Evolutionary conservation across 30 jellyfish, hydroid and myxozoan species (phyloP).

Genomic region (Cassiopea xamachana): DNA sequence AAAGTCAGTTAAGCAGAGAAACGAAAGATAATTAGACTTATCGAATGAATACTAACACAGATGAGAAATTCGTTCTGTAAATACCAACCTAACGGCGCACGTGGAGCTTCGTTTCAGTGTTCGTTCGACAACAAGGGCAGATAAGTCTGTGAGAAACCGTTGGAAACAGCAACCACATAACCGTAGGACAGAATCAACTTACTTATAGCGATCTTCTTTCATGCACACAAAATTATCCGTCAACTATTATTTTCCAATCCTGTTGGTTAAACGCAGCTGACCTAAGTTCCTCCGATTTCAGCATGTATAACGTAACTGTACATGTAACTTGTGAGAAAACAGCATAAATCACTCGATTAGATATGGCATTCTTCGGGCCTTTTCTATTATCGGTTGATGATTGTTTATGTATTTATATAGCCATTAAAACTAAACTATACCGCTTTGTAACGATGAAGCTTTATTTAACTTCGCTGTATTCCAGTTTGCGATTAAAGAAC

Average conservation of each 20-base stretch:
- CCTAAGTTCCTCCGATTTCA: conserved; percentile 15
- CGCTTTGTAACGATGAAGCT: neutral
- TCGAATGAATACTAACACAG: neutral
- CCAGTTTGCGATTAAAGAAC: conserved; percentile 1
- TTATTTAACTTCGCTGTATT: neutral
- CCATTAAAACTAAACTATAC: neutral
- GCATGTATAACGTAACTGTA: neutral
- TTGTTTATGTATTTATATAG: conserved; percentile 1
- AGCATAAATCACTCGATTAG: neutral
- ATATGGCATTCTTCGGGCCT: neutral
- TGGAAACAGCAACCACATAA: neutral
- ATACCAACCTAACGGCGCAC: neutral
- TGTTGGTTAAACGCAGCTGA: conserved; percentile 23
- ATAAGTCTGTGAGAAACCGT: neutral
- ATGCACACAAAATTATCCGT: neutral
- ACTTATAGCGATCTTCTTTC: conserved; percentile 8
- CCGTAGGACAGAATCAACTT: conserved; percentile 2
- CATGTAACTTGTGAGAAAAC: neutral
- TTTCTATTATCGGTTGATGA: neutral
- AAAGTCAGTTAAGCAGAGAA: too few species aligned
- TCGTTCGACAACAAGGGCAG: neutral
- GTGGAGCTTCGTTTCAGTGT: neutral
- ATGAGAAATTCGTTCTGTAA: neutral
- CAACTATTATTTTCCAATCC: neutral
- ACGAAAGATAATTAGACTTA: neutral